Conservation (phyloP, 2,888 invertebrate species). For the Yponomeuta evonymella region DNA sequence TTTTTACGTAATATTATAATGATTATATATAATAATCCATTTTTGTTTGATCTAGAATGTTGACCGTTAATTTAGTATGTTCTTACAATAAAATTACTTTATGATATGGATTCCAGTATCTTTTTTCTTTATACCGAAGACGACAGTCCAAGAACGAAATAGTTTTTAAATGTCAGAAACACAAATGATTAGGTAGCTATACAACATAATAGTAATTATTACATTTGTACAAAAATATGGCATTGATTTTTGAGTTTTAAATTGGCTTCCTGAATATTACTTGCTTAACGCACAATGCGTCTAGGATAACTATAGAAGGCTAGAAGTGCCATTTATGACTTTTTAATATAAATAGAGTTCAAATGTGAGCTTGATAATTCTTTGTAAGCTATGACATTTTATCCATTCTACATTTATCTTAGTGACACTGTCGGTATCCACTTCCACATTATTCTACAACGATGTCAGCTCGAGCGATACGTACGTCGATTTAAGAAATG, state of each 20-base stretch:
- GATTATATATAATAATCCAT: slow-evolving; percentile 10
- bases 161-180: too few species aligned
- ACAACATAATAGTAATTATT: neutral
- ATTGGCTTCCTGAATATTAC: neutral
- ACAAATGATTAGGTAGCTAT: too few species aligned
- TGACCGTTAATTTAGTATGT: slow-evolving; percentile 42
- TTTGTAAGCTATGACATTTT: too few species aligned
- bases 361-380: too few species aligned
- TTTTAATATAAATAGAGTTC: too few species aligned
- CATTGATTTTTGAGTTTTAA: neutral
- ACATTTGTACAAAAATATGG: neutral
- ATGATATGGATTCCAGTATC: slow-evolving; percentile 60
- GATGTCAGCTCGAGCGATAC: too few species aligned
- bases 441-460: too few species aligned
- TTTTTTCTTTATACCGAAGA: neutral
- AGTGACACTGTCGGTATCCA: too few species aligned
- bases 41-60: slow-evolving; percentile 20
- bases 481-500: neutral
- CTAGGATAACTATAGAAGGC: too few species aligned
- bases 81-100: slow-evolving; percentile 44
- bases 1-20: slow-evolving; percentile 19
- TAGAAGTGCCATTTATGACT: too few species aligned
- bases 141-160: neutral
- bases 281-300: neutral
- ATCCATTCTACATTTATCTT: too few species aligned